phyloP scores from a whole-genome alignment of 2,797 vertebrate species.

The Salmo trutta region DNA sequence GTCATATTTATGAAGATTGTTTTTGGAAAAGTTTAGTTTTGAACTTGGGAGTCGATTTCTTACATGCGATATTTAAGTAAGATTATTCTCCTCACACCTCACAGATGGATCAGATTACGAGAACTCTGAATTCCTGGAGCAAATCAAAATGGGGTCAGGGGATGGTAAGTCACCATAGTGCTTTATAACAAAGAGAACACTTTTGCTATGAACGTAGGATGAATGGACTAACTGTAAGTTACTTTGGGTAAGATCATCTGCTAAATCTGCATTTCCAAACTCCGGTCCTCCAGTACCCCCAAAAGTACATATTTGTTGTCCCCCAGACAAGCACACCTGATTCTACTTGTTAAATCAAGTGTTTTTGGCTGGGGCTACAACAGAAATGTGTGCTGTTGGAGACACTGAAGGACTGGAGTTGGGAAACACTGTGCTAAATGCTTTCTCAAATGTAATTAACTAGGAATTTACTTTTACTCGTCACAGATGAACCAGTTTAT shows the following conservation, averaged over 20 bases:
- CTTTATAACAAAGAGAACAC: not conserved
- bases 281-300: too few species aligned
- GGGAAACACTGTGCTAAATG: not conserved
- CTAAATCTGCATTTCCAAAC: too few species aligned
- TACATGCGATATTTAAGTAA: not conserved
- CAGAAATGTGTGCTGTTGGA: too few species aligned
- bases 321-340: too few species aligned
- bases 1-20: not conserved
- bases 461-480: not conserved
- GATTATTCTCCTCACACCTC: slow-evolving; percentile 3
- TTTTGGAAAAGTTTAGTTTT: not conserved
- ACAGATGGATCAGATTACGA: slow-evolving; percentile 64
- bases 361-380: too few species aligned
- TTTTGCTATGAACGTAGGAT: not conserved
- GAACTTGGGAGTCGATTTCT: not conserved
- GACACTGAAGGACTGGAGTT: too few species aligned
- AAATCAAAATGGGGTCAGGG: not conserved
- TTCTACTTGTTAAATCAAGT: too few species aligned
- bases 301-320: too few species aligned
- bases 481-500: slow-evolving; percentile 15
- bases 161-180: slow-evolving; percentile 19
- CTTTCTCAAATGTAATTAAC: not conserved
- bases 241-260: too few species aligned
- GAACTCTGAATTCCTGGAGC: slow-evolving; percentile 46
- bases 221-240: not conserved